phyloP scores from a whole-genome alignment of 2,113 vertebrate genomes.

The Dicerorhinus sumatrensis region DNA sequence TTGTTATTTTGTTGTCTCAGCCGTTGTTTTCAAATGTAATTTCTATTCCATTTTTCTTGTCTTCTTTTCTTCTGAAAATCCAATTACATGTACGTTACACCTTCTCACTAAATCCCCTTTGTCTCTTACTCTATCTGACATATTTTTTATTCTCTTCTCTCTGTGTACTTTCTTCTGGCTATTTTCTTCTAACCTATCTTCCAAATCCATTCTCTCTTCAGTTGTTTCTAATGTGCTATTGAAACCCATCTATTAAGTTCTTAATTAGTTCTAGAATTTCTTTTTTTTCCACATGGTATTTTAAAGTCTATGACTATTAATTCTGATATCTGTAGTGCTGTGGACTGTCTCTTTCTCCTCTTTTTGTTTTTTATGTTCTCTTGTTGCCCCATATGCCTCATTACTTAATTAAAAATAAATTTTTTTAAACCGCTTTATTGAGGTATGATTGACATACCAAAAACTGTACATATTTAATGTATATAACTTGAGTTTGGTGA shows the following conservation, averaged over 20 bases:
- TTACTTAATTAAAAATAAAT: neutral
- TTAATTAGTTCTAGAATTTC: neutral
- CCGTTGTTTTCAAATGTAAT: neutral
- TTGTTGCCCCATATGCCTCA: neutral
- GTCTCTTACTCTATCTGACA: neutral
- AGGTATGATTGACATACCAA: neutral
- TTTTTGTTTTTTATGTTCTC: neutral
- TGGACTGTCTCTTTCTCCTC: neutral
- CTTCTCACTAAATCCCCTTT: neutral
- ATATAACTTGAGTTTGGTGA: neutral
- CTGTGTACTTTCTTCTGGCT: neutral
- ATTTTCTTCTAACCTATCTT: neutral
- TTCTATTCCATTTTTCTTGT: neutral
- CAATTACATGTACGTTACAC: neutral
- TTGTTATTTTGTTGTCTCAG: neutral
- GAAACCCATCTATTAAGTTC: neutral
- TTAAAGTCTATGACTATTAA: neutral
- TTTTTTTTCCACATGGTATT: neutral
- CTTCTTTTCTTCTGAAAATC: neutral
- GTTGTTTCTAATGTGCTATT: neutral
- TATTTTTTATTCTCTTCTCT: neutral
- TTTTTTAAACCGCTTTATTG: neutral
- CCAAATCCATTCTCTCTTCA: neutral
- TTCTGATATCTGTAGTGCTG: neutral
- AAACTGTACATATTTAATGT: neutral